phyloP scores from a whole-genome alignment of 2,797 vertebrate species.

The Sebastes vulpes region DNA sequence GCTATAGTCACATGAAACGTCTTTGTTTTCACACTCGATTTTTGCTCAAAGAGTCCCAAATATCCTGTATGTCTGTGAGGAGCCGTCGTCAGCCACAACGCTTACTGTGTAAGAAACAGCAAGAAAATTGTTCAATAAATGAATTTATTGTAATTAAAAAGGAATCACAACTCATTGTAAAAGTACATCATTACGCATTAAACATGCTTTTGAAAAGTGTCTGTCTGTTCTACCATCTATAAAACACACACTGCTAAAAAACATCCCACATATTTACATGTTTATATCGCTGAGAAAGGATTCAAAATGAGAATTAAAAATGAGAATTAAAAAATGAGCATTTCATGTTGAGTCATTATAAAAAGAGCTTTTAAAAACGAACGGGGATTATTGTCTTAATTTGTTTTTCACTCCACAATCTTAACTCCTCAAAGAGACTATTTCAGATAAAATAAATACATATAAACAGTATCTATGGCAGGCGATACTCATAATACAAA shows the following conservation, averaged over 20 bases:
- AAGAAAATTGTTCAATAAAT: constrained; percentile 24
- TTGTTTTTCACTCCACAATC: not conserved
- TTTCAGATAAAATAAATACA: constrained; percentile 59
- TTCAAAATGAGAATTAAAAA: constrained; percentile 17
- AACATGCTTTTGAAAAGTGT: not conserved
- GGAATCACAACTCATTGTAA: constrained; percentile 12
- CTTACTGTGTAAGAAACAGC: not conserved
- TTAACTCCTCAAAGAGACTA: not conserved
- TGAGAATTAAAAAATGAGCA: not conserved
- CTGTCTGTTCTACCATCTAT: not conserved
- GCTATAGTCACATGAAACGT: not conserved
- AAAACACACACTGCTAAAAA: constrained; percentile 11
- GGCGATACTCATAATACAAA: constrained; percentile 29
- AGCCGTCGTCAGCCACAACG: not conserved
- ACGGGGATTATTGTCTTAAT: not conserved
- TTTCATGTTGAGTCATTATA: not conserved
- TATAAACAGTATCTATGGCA: not conserved
- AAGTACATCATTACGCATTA: constrained; percentile 24
- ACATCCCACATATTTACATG: constrained; percentile 64
- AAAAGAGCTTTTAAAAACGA: not conserved
- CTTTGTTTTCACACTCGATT: not conserved
- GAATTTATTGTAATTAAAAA: constrained; percentile 65
- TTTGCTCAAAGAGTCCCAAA: not conserved
- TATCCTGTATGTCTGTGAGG: not conserved
- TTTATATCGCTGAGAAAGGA: not conserved